Conservation (phyloP, 2,797 vertebrate genomes). For the Myripristis jacobus region DNA sequence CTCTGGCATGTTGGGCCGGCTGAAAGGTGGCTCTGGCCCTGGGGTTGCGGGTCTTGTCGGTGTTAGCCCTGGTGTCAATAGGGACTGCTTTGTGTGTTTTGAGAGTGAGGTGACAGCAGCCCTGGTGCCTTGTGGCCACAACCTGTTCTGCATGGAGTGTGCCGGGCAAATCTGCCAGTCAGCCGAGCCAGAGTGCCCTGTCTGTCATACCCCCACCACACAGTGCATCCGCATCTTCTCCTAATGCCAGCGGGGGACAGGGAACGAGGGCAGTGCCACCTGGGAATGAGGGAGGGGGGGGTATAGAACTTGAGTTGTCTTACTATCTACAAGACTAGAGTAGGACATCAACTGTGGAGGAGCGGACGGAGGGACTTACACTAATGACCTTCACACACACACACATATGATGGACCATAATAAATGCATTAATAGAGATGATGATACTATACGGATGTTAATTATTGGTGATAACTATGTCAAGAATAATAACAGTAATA, state of each 20-base stretch:
- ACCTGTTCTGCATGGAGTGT: conserved; percentile 99
- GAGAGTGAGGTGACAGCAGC: conserved; percentile 96
- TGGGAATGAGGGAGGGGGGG: conserved; percentile 13
- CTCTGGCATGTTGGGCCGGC: conserved; percentile 80
- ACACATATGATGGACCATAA: conserved; percentile 76
- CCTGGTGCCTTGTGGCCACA: conserved; percentile 96
- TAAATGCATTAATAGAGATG: conserved; percentile 79
- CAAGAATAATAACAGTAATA: conserved; percentile 72
- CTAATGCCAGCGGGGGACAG: conserved; percentile 75
- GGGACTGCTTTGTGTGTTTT: conserved; percentile 95
- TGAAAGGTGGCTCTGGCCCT: conserved; percentile 75
- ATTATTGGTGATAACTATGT: conserved; percentile 78
- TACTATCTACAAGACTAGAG: conserved; percentile 48
- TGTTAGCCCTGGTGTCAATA: conserved; percentile 74
- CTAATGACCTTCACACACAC: conserved; percentile 74
- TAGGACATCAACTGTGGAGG: conserved; percentile 50
- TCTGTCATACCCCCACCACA: conserved; percentile 92
- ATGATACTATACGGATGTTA: conserved; percentile 82
- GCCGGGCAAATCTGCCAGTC: conserved; percentile 95
- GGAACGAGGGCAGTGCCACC: background rate
- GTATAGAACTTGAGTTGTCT: conserved; percentile 23
- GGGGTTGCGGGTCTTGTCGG: conserved; percentile 70
- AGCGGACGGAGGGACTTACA: conserved; percentile 71
- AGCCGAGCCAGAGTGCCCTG: conserved; percentile 91
- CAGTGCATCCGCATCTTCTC: conserved; percentile 99